Evolutionary conservation across 2,888 invertebrate genomes (phyloP), one percentile per base, ranked within the genome.

Genomic region (Steromphala cineraria): DNA sequence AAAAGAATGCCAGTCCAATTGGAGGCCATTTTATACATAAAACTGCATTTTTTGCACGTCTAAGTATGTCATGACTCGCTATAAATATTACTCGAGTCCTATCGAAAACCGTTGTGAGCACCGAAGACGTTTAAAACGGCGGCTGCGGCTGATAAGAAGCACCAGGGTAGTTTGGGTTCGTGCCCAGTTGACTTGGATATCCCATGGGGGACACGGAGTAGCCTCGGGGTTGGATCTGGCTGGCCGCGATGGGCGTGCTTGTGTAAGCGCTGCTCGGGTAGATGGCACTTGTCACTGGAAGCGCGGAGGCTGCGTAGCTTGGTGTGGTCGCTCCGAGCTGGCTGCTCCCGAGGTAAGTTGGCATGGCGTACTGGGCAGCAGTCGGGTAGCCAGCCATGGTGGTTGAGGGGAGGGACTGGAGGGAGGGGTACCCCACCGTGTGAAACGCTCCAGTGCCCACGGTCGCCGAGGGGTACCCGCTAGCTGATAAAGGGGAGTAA

Each of bases 181-280:
- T 53, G 19, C 80, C 80, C 19, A 80, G 76, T 52, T 55, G 40
- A 53, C 62, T 76, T 53, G 75, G 80, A 53, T 80, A 80, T 24
- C 75, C 80, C 76, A 80, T 80, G 17, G 80, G 56, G 13, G 80
- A 71, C 75, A 80, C 71, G 19, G 75, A 19, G 53, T 80, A 80
- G 17, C 62, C 76, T 52, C 75, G 31, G 31, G 80, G 76, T 53
- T 75, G 75, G 24, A 62, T 53, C 28, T 74, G 75, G 56, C 75
- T 56, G 7, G 75, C 55, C 46, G 52, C 80, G 53, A 52, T 52
- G 19, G 46, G 46, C 21, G 75, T 24, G 24, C 24, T 52, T 24
- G 75, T 52, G 40, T 52, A 52, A 46, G 53, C 74, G 24, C 80
- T 75, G 56, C 75, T 75, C 17, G 80, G 62, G 53, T 80, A 80